phyloP scores from a whole-genome alignment of 2,797 vertebrate genomes.

The Poecilia wingei region DNA sequence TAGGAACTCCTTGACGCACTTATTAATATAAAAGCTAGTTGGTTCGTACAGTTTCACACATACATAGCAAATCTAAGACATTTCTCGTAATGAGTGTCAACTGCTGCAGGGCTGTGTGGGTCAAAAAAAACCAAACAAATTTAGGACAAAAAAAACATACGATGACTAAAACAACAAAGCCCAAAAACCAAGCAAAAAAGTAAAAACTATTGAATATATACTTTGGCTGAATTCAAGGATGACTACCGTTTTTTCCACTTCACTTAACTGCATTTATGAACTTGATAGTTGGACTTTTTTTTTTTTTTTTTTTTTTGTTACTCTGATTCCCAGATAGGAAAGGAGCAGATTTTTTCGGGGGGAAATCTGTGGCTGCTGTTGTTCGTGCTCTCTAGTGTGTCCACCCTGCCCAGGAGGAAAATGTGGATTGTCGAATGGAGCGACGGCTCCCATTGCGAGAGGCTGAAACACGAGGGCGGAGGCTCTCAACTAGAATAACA shows the following conservation, averaged over 20 bases:
- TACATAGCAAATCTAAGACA: neutral
- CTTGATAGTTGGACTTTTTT: neutral
- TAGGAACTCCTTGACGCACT: neutral
- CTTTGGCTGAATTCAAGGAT: neutral
- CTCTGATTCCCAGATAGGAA: neutral
- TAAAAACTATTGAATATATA: neutral
- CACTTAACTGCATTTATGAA: neutral
- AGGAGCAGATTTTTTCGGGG: slow-evolving; percentile 19
- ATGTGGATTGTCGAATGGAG: slow-evolving; percentile 60
- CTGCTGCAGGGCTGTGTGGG: neutral
- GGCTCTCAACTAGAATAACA: slow-evolving; percentile 55
- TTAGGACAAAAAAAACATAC: neutral
- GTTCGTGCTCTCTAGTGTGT: slow-evolving; percentile 47
- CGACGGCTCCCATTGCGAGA: slow-evolving; percentile 55
- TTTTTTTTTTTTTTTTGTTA: neutral
- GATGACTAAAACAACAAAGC: neutral
- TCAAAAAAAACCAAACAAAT: too few species aligned
- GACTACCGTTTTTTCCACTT: neutral
- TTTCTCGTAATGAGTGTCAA: neutral
- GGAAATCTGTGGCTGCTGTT: slow-evolving; percentile 38
- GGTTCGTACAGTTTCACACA: neutral
- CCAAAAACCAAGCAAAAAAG: too few species aligned
- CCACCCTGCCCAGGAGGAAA: slow-evolving; percentile 49
- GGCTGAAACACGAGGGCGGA: slow-evolving; percentile 30
- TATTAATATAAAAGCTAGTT: neutral